Evolutionary conservation across 1,140 invertebrate species (phyloP).

Genomic region (Bombus confusus): DNA sequence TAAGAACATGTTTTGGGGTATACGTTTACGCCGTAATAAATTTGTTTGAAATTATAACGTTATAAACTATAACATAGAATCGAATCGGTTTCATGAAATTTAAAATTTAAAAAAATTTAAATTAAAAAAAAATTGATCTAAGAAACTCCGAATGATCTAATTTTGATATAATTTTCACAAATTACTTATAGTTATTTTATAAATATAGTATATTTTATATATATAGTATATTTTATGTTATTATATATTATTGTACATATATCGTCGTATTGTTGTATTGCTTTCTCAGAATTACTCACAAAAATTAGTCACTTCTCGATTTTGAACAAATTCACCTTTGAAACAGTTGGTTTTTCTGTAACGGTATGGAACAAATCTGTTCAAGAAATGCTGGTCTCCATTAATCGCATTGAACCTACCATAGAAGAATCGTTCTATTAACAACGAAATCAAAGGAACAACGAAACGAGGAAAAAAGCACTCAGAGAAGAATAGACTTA

Average conservation of each 20-base stretch:
- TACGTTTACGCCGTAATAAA: neutral
- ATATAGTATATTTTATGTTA: too few species aligned
- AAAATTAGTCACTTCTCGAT: neutral
- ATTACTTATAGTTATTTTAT: too few species aligned
- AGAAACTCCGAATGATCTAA: too few species aligned
- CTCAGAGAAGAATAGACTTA: conserved; percentile 53
- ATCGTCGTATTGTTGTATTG: neutral
- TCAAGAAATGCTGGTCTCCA: conserved; percentile 39
- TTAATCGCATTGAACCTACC: conserved; percentile 14
- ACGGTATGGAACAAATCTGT: conserved; percentile 8
- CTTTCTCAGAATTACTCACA: neutral
- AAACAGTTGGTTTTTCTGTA: neutral
- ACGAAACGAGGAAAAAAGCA: conserved; percentile 46
- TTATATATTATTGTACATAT: neutral
- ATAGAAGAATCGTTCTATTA: conserved; percentile 53
- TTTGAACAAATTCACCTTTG: neutral
- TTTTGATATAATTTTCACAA: too few species aligned
- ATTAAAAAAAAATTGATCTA: neutral
- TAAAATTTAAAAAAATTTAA: neutral
- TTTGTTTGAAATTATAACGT: neutral
- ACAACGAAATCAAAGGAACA: conserved; percentile 57
- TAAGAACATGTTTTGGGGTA: neutral
- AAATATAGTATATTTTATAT: too few species aligned
- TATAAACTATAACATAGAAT: neutral
- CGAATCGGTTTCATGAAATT: too few species aligned